Evolutionary conservation across 2,113 vertebrate genomes (phyloP), one percentile per base, ranked within the genome.

Genomic region (Varanus salvator): DNA sequence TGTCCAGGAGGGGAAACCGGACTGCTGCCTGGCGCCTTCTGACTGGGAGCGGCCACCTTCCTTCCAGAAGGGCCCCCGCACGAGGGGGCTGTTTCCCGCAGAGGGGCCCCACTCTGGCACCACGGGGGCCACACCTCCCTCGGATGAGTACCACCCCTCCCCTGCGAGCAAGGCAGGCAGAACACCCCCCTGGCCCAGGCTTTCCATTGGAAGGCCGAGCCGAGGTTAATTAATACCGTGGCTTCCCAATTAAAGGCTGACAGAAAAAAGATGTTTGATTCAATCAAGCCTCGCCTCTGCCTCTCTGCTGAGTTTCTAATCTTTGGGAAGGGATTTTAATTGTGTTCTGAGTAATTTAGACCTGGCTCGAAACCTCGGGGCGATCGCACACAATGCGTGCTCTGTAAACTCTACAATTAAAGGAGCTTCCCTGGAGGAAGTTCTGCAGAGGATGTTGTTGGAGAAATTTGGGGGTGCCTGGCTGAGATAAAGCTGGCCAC

Each of bases 221-320:
- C 80, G 87, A 87, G 94, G 95, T 93, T 95, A 93, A 96, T 96
- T 87, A 93, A 85, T 77, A 84, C 74, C 29, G 9, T 0, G 1
- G 0, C 84, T 92, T 91, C 91, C 89, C 94, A 93, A 93, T 94
- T 94, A 95, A 94, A 93, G 91, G 21, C 38, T 0, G 94, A 91
- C 90, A 93, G 88, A 80, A 93, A 90, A 92, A 78, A 93, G 94
- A 91, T 0, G 11, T 66, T 87, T 66, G 85, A 9, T 94, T 93
- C 93, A 83, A 11, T 93, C 91, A 69, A 85, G 75, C 76, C 84
- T 86, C 87, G 88, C 85, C 88, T 90, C 86, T 0, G 19, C 89
- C 94, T 91, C 68, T 86, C 90, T 77, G 90, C 90, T 87, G 90
- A 94, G 94, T 93, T 72, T 92, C 91, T 92, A 1, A 2, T 91